Conservation (phyloP, 2,888 invertebrate species). For the Elysia crispata region DNA sequence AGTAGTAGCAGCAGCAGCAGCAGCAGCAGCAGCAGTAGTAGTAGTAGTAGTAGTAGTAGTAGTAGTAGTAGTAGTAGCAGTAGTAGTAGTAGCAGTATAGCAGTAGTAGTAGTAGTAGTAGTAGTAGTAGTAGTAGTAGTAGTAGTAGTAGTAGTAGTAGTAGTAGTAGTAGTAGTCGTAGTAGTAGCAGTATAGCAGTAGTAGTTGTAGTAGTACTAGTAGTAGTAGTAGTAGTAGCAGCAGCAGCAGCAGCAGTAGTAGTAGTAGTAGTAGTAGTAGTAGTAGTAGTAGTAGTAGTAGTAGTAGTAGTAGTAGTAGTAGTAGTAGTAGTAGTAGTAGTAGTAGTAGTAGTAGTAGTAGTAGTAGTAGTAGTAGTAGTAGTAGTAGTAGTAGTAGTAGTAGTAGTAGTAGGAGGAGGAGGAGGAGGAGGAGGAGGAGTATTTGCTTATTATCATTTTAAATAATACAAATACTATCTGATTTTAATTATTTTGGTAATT, state of each 20-base stretch:
- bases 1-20: too few relatives aligned
- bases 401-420: constrained; percentile 13
- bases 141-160: constrained; percentile 2
- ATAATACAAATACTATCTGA: background rate
- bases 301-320: background rate
- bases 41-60: background rate
- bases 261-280: background rate
- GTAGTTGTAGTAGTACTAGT: background rate
- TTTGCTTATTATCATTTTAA: background rate
- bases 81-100: background rate
- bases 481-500: background rate
- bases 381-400: background rate
- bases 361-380: background rate
- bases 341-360: constrained; percentile 5
- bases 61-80: background rate
- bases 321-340: background rate
- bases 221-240: background rate
- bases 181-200: too few relatives aligned
- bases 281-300: background rate
- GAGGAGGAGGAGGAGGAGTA: constrained; percentile 22
- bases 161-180: too few relatives aligned
- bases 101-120: background rate
- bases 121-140: background rate
- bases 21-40: too few relatives aligned
- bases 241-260: background rate